phyloP scores from a whole-genome alignment of 2,113 vertebrate species.

The Aleadryas rufinucha region DNA sequence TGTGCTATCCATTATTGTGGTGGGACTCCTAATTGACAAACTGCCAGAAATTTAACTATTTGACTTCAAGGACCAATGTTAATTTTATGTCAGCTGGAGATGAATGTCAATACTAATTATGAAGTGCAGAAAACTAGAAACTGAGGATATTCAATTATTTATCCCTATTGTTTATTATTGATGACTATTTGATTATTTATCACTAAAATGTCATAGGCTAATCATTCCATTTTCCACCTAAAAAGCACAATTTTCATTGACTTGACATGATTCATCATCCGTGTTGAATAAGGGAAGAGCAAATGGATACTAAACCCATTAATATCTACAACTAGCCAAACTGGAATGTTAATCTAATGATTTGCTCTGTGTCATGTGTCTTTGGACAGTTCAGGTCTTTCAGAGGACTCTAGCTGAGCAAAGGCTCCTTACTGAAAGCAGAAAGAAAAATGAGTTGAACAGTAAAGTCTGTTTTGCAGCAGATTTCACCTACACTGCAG shows the following conservation, averaged over 20 bases:
- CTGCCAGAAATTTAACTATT: not conserved
- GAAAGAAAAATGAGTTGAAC: not conserved
- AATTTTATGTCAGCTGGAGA: not conserved
- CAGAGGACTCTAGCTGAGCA: not conserved
- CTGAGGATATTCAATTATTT: not conserved
- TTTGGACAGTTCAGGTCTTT: not conserved
- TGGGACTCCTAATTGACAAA: not conserved
- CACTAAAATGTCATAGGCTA: not conserved
- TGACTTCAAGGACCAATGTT: not conserved
- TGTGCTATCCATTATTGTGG: not conserved
- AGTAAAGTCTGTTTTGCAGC: not conserved
- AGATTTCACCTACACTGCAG: slow-evolving; percentile 4
- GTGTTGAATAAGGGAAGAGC: not conserved
- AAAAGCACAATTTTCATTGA: not conserved
- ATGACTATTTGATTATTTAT: not conserved
- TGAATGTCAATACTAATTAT: not conserved
- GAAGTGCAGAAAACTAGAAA: not conserved
- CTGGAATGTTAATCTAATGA: not conserved
- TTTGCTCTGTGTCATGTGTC: not conserved
- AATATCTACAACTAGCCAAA: not conserved
- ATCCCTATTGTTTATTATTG: not conserved
- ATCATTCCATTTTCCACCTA: not conserved
- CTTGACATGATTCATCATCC: not conserved
- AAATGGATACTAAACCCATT: not conserved
- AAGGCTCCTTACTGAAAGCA: not conserved